phyloP scores from a whole-genome alignment of 64 coral and sea anemone species.

The Platygyra sinensis region DNA sequence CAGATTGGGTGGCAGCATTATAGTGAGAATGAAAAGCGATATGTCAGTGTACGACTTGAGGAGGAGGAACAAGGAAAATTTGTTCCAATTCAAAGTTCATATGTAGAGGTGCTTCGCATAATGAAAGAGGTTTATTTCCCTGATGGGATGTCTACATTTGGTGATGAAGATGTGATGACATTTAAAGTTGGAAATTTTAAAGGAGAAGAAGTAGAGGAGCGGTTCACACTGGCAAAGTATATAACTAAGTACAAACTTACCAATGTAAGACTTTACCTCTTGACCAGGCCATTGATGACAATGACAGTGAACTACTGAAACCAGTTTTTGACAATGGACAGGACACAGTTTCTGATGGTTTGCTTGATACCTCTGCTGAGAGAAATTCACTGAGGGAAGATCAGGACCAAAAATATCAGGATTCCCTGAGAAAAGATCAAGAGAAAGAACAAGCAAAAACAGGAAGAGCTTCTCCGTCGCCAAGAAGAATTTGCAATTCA shows the following conservation, averaged over 20 bases:
- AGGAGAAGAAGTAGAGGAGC: conserved; percentile 15
- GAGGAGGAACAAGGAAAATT: conserved; percentile 24
- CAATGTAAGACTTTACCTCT: conserved; percentile 13
- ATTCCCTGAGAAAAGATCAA: neutral
- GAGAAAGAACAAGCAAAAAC: conserved; percentile 15
- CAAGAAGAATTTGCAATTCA: conserved; percentile 8
- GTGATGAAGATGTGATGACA: neutral
- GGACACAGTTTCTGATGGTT: too few relatives aligned
- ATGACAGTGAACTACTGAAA: neutral
- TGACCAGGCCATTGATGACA: neutral
- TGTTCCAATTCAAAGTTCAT: too few relatives aligned
- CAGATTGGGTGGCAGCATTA: neutral
- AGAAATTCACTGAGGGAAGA: too few relatives aligned
- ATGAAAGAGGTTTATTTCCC: too few relatives aligned
- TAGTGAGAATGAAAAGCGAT: conserved; percentile 9
- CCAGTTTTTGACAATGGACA: neutral
- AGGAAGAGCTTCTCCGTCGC: neutral
- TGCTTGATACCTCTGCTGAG: too few relatives aligned
- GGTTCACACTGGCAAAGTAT: conserved; percentile 17
- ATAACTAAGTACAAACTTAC: conserved; percentile 15
- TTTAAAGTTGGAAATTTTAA: conserved; percentile 29
- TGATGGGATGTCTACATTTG: conserved; percentile 4
- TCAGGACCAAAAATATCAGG: too few relatives aligned
- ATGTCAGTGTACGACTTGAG: conserved; percentile 18
- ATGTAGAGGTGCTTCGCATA: too few relatives aligned